Evolutionary conservation across 2,888 invertebrate genomes (phyloP), one percentile per base, ranked within the genome.

Genomic region (Sussaba pulchella): DNA sequence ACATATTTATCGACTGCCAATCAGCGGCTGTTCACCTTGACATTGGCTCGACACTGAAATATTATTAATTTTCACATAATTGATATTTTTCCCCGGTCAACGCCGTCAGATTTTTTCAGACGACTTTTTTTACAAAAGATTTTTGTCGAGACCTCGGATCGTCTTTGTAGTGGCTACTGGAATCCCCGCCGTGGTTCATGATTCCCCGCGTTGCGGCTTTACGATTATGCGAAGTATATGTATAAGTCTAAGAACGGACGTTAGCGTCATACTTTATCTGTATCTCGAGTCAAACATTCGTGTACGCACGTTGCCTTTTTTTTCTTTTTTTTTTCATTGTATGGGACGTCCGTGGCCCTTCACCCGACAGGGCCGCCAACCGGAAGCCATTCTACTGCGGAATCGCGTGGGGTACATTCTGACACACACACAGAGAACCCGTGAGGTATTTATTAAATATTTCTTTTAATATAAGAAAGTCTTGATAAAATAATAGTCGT

Each of bases 361-460:
- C 39, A 26, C 10, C 66, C 47, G 21, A 47, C 26, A 24, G 19
- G 10, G 66, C 47, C 59, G 45, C 47, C 24, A 52, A 45, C 57
- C 74, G 57, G 74, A 74, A 67, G 74, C 74, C 66, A 57, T 66
- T 59, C 36, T 41, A 39, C 47, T 66, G 74, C 66, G 59, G 59
- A 67, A 74, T 74, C 74, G 74, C 74, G 74, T 74, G 74, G 31
- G 43, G 50, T 17, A 19, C 41, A 43, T 12, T 24, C 47, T 8
- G 2, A 57, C 39, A 17, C 36, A 31, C 19, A 21, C 61, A 61
- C 45, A 63, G 36, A 17, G 3, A 54, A 45, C 57, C 31, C 66
- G 45, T 41, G 12, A 66, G 14, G n/a, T n/a, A n/a, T 14, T 45
- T 67, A 67, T 74, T 59, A 67, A 47, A 26, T 74, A 66, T 66